Evolutionary conservation across 2,113 vertebrate genomes (phyloP), one percentile per base, ranked within the genome.

Genomic region (Malurus elegans): DNA sequence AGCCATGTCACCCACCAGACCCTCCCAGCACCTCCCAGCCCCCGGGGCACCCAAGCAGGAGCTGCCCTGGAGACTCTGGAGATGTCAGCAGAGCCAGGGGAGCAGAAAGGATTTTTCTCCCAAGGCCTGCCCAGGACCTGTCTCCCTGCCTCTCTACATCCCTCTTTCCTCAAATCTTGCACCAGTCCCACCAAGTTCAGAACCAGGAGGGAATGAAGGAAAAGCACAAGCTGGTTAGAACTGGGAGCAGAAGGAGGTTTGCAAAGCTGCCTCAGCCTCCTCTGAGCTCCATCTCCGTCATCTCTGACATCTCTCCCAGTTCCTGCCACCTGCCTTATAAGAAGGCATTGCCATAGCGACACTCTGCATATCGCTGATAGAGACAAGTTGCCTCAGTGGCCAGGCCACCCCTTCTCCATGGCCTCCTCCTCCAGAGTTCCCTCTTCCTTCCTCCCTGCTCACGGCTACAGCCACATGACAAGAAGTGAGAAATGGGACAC

Each of bases 281-380:
- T 97, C 96, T 86, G 94, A 96, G 69, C 60, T 57, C 36, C 60
- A 54, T 47, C 38, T 86, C 40, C 2, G 0, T 54, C 25, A 71
- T 42, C 36, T 54, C 56, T 85, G 82, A 66, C 64, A 83, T 80
- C 64, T 88, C 60, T 79, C 36, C 34, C 15, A 38, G 83, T 73
- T 95, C 32, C 90, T 93, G 95, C 91, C 95, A 95, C 95, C 96
- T 96, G 97, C 88, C 96, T 97, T 90, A 97, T 97, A 95, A 97
- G 96, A 98, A 94, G 79, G 72, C 93, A 97, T 97, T 97, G 93
- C 97, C 97, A 90, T 96, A 96, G 97, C 57, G 45, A 98, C 58
- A 11, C 67, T 93, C 95, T 86, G 67, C 95, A 95, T 84, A 95
- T 96, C 97, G 83, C 97, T 96, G 91, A 97, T 80, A 86, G 54